These are phyloP conservation scores for Papilio demoleus DNA, from an alignment of 2,888 invertebrate species.

Conservation along the genomic window DNA sequence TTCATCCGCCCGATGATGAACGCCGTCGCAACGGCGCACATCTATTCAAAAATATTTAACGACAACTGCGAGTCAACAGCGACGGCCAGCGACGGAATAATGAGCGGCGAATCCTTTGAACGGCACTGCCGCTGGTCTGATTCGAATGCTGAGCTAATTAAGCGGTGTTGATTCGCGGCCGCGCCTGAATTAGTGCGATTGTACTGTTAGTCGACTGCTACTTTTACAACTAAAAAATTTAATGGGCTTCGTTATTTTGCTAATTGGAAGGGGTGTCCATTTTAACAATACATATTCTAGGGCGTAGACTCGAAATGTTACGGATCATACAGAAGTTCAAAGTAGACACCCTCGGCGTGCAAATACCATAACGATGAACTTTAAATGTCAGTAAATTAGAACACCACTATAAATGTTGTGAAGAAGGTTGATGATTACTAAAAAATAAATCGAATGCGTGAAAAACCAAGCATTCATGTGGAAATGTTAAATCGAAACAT, in stretches of 20 bases:
- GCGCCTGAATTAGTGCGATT: slow-evolving; percentile 75
- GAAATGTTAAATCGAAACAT: slow-evolving; percentile 60
- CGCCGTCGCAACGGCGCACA: slow-evolving; percentile 50
- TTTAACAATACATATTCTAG: slow-evolving; percentile 29
- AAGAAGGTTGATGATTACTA: no score
- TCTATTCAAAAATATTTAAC: slow-evolving; percentile 61
- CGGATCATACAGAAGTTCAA: slow-evolving; percentile 33
- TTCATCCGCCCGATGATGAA: slow-evolving; percentile 51
- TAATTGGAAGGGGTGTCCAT: slow-evolving; percentile 36
- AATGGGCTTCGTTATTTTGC: slow-evolving; percentile 36
- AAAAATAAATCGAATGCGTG: not conserved
- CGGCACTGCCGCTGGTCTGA: slow-evolving; percentile 64
- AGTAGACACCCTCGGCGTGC: slow-evolving; percentile 52
- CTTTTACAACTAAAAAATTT: slow-evolving; percentile 39
- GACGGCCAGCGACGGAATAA: slow-evolving; percentile 67
- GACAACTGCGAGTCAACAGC: slow-evolving; percentile 63
- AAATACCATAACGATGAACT: slow-evolving; percentile 76
- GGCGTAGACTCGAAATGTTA: slow-evolving; percentile 23
- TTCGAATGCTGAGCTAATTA: slow-evolving; percentile 78
- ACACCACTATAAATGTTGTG: slow-evolving; percentile 27
- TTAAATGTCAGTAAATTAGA: slow-evolving; percentile 75
- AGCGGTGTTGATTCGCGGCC: slow-evolving; percentile 76
- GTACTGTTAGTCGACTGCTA: slow-evolving; percentile 62
- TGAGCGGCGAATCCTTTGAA: slow-evolving; percentile 81
- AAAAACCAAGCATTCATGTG: not conserved